Percentiles rank a stretch among this genome's conserved stretches.
phyloP scores from a whole-genome alignment of 2,113 vertebrate genomes.

The Myiagra hebetior region DNA sequence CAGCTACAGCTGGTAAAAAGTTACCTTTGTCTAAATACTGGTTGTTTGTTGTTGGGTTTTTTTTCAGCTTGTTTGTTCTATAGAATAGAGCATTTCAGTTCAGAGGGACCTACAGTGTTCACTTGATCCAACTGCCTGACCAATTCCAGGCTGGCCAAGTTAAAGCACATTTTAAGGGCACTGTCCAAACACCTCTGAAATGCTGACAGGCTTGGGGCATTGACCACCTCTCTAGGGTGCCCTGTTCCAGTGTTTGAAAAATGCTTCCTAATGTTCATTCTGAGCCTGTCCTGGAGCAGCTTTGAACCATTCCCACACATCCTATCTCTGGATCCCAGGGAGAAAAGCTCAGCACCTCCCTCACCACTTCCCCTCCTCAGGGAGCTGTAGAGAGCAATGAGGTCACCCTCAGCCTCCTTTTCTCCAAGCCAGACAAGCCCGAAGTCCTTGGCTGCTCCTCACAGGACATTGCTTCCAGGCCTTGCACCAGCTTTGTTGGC shows the following conservation, averaged over 20 bases:
- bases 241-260: background rate
- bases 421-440: background rate
- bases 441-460: background rate
- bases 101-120: background rate
- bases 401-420: background rate
- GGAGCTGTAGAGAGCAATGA: background rate
- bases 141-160: background rate
- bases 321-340: background rate
- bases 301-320: background rate
- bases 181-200: background rate
- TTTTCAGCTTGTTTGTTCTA: background rate
- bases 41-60: background rate
- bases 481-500: background rate
- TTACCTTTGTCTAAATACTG: background rate
- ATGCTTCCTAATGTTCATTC: background rate
- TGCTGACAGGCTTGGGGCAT: background rate
- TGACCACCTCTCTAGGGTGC: rapidly evolving
- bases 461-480: background rate
- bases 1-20: background rate
- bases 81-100: background rate
- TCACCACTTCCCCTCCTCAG: background rate
- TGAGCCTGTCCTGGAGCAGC: background rate
- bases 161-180: background rate
- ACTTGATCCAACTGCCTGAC: background rate
- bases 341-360: background rate